These are phyloP conservation scores for Macrotis lagotis DNA, from an alignment of 2,113 vertebrate genomes.

Conservation along the genomic window DNA sequence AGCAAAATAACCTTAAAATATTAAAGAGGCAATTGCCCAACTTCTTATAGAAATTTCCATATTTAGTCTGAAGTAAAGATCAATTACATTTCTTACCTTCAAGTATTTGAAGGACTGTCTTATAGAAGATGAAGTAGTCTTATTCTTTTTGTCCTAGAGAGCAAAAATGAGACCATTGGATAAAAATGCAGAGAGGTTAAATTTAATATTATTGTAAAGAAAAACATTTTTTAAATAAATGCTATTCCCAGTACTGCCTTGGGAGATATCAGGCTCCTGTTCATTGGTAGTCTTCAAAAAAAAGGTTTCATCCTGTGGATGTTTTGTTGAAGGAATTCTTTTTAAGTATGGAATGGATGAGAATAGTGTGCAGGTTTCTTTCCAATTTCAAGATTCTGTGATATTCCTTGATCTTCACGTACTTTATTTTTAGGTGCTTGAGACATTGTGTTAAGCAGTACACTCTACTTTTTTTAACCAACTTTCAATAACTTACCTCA, in stretches of 20 bases:
- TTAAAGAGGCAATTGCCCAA: background rate
- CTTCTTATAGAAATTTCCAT: background rate
- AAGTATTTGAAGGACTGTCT: background rate
- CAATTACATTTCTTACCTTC: background rate
- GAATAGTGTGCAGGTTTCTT: background rate
- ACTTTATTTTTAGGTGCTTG: background rate
- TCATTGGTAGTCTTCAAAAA: too few species aligned
- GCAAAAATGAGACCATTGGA: background rate
- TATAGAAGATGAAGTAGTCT: background rate
- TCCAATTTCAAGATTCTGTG: background rate
- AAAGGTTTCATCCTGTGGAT: background rate
- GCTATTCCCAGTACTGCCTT: background rate
- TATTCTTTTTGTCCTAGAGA: background rate
- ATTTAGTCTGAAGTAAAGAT: background rate
- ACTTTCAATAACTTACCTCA: background rate
- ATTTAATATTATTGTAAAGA: background rate
- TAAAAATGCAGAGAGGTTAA: background rate
- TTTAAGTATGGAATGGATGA: background rate
- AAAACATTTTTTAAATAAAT: too few species aligned
- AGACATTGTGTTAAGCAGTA: background rate
- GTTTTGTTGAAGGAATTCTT: background rate
- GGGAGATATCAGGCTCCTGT: background rate
- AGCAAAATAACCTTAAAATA: background rate
- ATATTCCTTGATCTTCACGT: background rate
- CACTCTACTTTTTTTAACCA: background rate